phyloP scores from a whole-genome alignment of 2,797 vertebrate species.

The Enteromius radiatus region DNA sequence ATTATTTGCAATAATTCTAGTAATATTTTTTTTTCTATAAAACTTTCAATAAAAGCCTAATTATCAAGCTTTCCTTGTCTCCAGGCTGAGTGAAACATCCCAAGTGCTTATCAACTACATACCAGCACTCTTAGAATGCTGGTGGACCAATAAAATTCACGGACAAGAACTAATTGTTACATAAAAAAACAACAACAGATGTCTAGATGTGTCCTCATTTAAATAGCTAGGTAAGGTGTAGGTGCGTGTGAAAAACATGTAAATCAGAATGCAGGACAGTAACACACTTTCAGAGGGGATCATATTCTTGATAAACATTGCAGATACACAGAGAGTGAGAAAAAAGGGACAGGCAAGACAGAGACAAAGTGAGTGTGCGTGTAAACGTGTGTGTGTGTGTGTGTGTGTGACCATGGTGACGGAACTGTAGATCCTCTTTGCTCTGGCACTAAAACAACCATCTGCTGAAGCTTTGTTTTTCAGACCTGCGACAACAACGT shows the following conservation, averaged over 20 bases:
- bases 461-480: constrained; percentile 62
- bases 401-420: constrained; percentile 49
- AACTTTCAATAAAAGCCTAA: not conserved
- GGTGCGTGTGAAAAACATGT: not conserved
- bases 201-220: constrained; percentile 20
- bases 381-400: constrained; percentile 50
- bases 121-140: not conserved
- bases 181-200: constrained; percentile 1
- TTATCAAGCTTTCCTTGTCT: not conserved
- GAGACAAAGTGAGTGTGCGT: constrained; percentile 49
- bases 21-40: not conserved
- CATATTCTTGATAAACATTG: constrained; percentile 18
- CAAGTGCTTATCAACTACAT: not conserved
- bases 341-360: constrained; percentile 61
- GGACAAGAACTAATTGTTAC: constrained; percentile 5
- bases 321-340: constrained; percentile 57
- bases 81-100: not conserved
- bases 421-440: constrained; percentile 48
- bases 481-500: constrained; percentile 61
- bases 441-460: constrained; percentile 60
- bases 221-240: not conserved
- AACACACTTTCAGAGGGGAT: constrained; percentile 1
- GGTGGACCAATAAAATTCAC: not conserved
- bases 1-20: not conserved
- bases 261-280: constrained; percentile 13